Evolutionary conservation across 2,113 vertebrate species (phyloP).

Genomic region (Smithornis capensis): DNA sequence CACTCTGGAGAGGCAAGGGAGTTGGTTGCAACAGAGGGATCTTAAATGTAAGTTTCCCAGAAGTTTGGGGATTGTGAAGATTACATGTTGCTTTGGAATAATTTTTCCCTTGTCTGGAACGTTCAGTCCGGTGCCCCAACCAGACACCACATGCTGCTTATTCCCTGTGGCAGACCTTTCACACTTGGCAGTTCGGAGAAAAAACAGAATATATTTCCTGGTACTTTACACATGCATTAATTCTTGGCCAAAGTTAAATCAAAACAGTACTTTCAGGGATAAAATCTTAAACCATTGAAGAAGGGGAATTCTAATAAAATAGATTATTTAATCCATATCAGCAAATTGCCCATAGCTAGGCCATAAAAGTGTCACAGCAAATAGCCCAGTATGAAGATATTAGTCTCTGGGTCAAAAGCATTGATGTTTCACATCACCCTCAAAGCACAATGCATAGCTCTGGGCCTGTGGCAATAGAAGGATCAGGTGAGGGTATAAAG

Average conservation of each 20-base stretch:
- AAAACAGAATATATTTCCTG: neutral
- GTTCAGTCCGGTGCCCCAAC: neutral
- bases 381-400: neutral
- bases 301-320: neutral
- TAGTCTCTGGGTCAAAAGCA: neutral
- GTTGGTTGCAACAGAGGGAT: neutral
- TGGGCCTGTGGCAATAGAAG: neutral
- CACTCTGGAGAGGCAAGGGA: neutral
- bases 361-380: neutral
- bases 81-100: neutral
- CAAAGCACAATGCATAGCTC: neutral
- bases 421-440: neutral
- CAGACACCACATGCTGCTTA: neutral
- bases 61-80: neutral
- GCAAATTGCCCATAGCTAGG: neutral
- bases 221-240: neutral
- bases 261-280: neutral
- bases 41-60: slow-evolving; percentile 10
- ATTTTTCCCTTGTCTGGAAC: neutral
- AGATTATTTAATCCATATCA: neutral
- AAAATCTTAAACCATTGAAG: neutral
- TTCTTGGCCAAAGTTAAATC: neutral
- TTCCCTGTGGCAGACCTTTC: slow-evolving; percentile 9
- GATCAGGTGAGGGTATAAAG: neutral
- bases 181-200: neutral